Evolutionary conservation across 53 echinoderm and acorn worm species (phyloP), one percentile per base, ranked within the genome.

Genomic region (Arbacia lixula): DNA sequence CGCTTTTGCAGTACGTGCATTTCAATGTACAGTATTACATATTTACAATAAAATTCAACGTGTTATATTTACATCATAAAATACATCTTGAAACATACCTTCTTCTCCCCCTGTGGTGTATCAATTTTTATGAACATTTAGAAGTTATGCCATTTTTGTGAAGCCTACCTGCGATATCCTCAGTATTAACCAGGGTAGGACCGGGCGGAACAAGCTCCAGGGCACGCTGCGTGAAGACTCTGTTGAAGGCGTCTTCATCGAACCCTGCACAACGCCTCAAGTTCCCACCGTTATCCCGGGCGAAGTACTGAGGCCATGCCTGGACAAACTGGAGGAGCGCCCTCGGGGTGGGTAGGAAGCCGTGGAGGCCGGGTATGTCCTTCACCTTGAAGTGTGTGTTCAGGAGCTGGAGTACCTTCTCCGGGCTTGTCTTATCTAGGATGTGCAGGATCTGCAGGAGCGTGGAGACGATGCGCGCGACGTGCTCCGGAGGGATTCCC

Each of bases 351-450:
- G 35, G 36, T 20, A 66, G 11, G 22, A 36, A 36, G n/a, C n/a
- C 36, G 30, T 11, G 36, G 37, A 66, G n/a, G 27, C 10, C 6
- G 12, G 66, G 37, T n/a, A 66, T 66, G 0, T 36, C n/a, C 66
- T 66, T 66, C 36, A 66, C 66, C 21, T 66, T 66, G 37, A 36
- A 66, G 22, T 66, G 66, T 36, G 66, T 36, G 35, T 66, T 66
- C 14, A 36, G 36, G 22, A 66, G 66, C 6, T 35, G 66, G 1
- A 66, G 37, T 9, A 66, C 20, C 37, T 66, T 66, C 66, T 33
- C 12, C 0, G 38, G 66, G 9, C 66, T 66, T 12, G 6, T 36
- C 20, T 36, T 36, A 11, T 36, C 38, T 20, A 66, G 66, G 20
- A 66, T 36, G 19, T 0, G 12, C 3, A 24, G n/a, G 38, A 66